A percentile compares a stretch with the other conserved stretches of the same genome.
Conservation (phyloP, 92 coral and sea anemone genomes). For the Micromussa lordhowensis region DNA sequence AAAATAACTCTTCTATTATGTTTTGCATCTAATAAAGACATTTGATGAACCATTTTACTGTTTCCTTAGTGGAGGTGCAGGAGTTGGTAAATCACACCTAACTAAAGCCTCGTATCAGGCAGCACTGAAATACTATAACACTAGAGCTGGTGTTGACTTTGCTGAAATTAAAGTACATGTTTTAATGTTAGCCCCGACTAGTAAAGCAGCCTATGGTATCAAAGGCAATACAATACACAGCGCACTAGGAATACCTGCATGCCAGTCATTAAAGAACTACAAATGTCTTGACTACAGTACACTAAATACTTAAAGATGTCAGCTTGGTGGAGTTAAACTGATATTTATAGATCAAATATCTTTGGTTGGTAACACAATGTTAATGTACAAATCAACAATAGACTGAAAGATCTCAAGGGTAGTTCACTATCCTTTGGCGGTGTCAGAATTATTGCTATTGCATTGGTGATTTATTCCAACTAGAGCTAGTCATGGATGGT, state of each 20-base stretch:
- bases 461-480: too few species aligned
- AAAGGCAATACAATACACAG: slow-evolving; percentile 61
- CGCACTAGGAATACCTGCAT: too few species aligned
- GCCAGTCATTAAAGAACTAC: slow-evolving; percentile 46
- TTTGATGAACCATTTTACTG: slow-evolving; percentile 73
- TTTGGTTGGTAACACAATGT: too few species aligned
- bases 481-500: too few species aligned
- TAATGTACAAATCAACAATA: too few species aligned
- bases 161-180: slow-evolving; percentile 55
- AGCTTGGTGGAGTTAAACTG: too few species aligned
- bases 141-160: slow-evolving; percentile 67
- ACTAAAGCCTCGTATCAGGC: slow-evolving; percentile 82
- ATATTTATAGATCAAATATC: too few species aligned
- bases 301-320: too few species aligned
- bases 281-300: neutral
- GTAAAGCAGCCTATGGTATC: slow-evolving; percentile 61
- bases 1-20: slow-evolving; percentile 70
- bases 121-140: slow-evolving; percentile 71
- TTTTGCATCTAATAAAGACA: slow-evolving; percentile 69
- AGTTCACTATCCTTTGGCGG: too few species aligned
- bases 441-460: too few species aligned
- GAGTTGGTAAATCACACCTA: slow-evolving; percentile 79
- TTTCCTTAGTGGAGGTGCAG: slow-evolving; percentile 78
- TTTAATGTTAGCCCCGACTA: slow-evolving; percentile 74
- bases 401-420: too few species aligned